A percentile compares a stretch with the other conserved stretches of the same genome.
phyloP scores from a whole-genome alignment of 2,888 invertebrate genomes.

The Nymphalis c-album region DNA sequence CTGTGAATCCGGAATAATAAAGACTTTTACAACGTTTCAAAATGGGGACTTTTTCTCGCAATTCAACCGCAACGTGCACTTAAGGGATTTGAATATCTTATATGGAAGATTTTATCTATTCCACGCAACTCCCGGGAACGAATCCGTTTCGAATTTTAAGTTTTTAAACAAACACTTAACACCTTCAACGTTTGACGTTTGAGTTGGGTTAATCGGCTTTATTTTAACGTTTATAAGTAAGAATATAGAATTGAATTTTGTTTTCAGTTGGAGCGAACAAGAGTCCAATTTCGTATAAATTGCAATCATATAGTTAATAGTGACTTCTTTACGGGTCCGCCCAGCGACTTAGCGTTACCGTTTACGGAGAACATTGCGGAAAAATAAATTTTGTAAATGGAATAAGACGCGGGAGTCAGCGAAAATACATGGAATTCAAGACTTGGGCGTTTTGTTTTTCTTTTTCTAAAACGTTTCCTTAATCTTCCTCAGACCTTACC shows the following conservation, averaged over 20 bases:
- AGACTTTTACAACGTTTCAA: constrained; percentile 78
- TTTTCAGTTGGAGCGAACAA: constrained; percentile 1
- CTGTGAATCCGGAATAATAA: constrained; percentile 78
- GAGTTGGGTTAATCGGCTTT: constrained; percentile 13
- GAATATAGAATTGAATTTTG: constrained; percentile 9
- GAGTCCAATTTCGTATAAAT: constrained; percentile 41
- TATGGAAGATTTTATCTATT: constrained; percentile 74
- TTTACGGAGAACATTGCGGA: constrained; percentile 54
- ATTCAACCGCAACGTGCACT: constrained; percentile 80
- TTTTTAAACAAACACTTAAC: constrained; percentile 62
- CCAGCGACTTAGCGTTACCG: constrained; percentile 49
- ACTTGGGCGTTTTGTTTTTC: constrained; percentile 33
- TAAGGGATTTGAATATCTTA: constrained; percentile 82
- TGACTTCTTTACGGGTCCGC: constrained; percentile 52
- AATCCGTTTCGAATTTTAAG: constrained; percentile 65
- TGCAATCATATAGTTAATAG: constrained; percentile 51
- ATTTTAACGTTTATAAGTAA: constrained; percentile 3
- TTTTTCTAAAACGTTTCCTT: constrained; percentile 34
- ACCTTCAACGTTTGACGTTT: constrained; percentile 17
- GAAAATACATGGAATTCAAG: constrained; percentile 47
- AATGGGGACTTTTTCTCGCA: constrained; percentile 79
- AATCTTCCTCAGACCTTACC: neutral
- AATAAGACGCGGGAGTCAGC: constrained; percentile 50
- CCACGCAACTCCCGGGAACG: constrained; percentile 63
- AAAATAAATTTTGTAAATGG: constrained; percentile 62